Base-by-base conservation (phyloP, 1,140 invertebrate species). In the Solenopsis invicta region DNA sequence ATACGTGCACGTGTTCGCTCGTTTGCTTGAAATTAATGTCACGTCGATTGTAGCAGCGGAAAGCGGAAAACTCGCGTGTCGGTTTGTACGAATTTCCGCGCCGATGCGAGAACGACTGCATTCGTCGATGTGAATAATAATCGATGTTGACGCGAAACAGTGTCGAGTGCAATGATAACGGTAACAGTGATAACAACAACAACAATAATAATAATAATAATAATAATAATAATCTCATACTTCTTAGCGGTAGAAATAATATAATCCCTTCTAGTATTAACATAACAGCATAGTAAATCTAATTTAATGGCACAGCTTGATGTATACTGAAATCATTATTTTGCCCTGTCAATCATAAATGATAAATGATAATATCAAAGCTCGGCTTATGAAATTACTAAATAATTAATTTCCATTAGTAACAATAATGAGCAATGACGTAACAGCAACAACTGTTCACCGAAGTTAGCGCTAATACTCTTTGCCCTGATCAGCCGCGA, bases 11-110 rank as follows among this genome's bases (percentile, higher is more conserved):
- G 21, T 61, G 41, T 54, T 18, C 48, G 9, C 41, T 45, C 24
- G 61, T 59, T 84, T 45, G 71, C 48, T 54, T 21, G 74, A 77
- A 76, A 85, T 85, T 77, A 77, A 66, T 76, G 82, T 85, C 59
- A 45, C 29, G 18, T 56, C 64, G 37, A 86, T 80, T 64, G 48
- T 61, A 37, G 18, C n/a, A 6, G n/a, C n/a, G 59, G 56, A 13
- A 85, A 76, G 29, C 74, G 82, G 74, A 78, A 76, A 78, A 64
- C 59, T 75, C 45, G 21, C 45, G 21, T 54, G 59, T 77, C 61
- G 34, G 48, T 85, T 85, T 62, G 24, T 84, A 61, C 59, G 59
- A 85, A 85, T 66, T 77, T 85, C 59, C 82, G n/a, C 9, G 21
- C 18, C 50, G 34, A 37, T 66, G 18, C 61, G 72, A 62, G 9